Evolutionary conservation across 2,797 vertebrate genomes (phyloP).

Genomic region (Spinus pinus): DNA sequence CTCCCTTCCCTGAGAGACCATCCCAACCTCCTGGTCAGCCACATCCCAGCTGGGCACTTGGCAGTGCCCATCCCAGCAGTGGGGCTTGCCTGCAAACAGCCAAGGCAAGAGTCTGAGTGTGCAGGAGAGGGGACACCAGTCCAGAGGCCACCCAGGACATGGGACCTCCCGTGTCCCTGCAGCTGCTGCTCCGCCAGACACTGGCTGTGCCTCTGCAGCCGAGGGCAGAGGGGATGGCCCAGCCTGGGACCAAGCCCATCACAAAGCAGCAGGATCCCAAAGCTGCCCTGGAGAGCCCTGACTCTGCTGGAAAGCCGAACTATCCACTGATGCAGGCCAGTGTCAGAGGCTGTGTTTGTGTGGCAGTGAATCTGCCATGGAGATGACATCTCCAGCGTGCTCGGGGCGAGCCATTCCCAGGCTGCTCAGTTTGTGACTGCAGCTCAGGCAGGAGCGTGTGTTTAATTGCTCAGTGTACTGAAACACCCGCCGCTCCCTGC

Average conservation of each 20-base stretch:
- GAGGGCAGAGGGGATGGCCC: background rate
- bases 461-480: slow-evolving; percentile 41
- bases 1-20: background rate
- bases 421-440: slow-evolving; percentile 3
- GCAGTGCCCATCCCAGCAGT: background rate
- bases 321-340: background rate
- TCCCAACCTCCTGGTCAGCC: background rate
- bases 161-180: no score
- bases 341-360: background rate
- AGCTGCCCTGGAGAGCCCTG: background rate
- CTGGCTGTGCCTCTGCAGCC: background rate
- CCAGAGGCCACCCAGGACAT: background rate
- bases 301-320: background rate
- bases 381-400: background rate
- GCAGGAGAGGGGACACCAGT: background rate
- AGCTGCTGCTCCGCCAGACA: fast-evolving
- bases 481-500: background rate
- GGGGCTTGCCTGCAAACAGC: background rate
- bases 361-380: background rate
- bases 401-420: background rate
- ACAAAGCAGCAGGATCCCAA: background rate
- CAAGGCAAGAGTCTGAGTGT: no score
- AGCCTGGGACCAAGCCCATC: background rate
- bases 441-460: background rate
- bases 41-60: background rate